Evolutionary conservation across 2,888 invertebrate genomes (phyloP), one percentile per base, ranked within the genome.

Genomic region (Ellobium chinense): DNA sequence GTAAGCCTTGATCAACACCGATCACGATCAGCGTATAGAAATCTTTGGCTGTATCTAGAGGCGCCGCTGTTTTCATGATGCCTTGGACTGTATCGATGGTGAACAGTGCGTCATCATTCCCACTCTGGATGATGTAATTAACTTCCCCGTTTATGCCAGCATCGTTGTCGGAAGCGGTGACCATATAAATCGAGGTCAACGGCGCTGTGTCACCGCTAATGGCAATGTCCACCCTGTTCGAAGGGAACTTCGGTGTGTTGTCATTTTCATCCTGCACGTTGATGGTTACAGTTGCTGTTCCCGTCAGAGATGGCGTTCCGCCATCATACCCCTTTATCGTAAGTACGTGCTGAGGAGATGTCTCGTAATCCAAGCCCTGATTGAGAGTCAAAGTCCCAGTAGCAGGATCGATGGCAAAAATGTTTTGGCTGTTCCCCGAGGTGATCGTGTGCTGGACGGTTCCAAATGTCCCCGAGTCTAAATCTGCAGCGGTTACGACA

Each of bases 391-490:
- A 83, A 81, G 18, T 87, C 2, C 99, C 98, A 2, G 95, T 95
- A 83, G 95, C 94, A 62, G 95, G 94, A 92, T 98, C 97, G 81
- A 99, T 96, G 76, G 96, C 95, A 93, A 98, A 99, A 73, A 97
- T 94, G 60, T 96, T 96, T 21, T 95, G 96, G 81, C 97, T 97
- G 93, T 98, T 97, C 66, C 98, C 98, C 0, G 98, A 98, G 1
- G 97, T 97, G 3, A 98, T 97, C 87, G 96, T 96, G 91, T 97
- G 98, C 2, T 79, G 58, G 1, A 87, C 58, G 5, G 83, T 84
- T 46, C 85, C 86, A 4, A 84, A 69, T 0, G 83, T 18, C n/a
- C 80, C 74, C 5, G 74, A 60, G 62, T 80, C 80, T 12, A 74
- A 27, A 39, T 80, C 80, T 34, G 9, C n/a, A 12, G 80, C 60